A percentile compares a stretch with the other conserved stretches of the same genome.
Conservation (phyloP, 2,797 vertebrate species). For the Eulemur mongoz region DNA sequence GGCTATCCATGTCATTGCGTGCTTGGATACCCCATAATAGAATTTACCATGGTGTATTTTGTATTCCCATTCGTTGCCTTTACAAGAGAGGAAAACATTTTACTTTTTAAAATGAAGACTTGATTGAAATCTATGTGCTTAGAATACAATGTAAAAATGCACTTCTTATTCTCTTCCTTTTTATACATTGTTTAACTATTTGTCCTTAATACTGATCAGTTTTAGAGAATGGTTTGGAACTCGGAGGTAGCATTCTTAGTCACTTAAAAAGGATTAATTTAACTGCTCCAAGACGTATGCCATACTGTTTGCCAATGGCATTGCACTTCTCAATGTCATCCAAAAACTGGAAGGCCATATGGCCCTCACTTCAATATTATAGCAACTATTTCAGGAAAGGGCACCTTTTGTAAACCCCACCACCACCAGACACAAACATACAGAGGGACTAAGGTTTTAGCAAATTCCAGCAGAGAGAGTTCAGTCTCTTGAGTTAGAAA, state of each 20-base stretch:
- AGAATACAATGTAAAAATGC: neutral
- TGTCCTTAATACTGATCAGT: neutral
- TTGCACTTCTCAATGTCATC: conserved; percentile 42
- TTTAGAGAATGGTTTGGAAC: neutral
- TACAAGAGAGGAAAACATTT: neutral
- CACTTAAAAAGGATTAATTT: conserved; percentile 60
- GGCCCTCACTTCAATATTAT: neutral
- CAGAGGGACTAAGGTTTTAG: neutral
- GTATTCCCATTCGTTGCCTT: neutral
- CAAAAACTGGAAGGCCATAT: conserved; percentile 26
- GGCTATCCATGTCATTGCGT: neutral
- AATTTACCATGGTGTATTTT: neutral
- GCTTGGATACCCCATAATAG: neutral
- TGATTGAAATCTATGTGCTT: neutral
- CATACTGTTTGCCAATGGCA: conserved; percentile 44
- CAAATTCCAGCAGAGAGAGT: neutral
- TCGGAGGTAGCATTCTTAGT: conserved; percentile 5
- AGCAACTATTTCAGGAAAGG: neutral
- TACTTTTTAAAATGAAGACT: neutral
- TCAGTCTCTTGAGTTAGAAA: neutral
- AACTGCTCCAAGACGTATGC: conserved; percentile 4
- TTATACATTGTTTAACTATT: neutral
- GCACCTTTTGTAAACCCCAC: neutral
- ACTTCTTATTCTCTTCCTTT: neutral
- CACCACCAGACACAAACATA: neutral